Conservation (phyloP, 2,113 vertebrate species). For the Urocolius indicus region DNA sequence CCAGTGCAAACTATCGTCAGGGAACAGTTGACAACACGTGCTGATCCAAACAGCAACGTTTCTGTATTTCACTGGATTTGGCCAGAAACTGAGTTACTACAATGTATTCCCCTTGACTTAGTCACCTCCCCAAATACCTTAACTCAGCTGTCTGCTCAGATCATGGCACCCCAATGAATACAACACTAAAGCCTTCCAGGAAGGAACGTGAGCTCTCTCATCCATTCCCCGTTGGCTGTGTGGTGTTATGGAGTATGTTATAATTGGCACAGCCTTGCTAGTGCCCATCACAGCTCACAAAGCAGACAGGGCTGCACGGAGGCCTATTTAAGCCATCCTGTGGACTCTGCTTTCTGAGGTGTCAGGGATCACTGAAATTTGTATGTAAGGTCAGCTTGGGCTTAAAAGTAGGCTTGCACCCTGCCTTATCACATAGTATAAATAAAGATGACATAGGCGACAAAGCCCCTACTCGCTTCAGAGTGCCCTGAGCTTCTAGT, state of each 20-base stretch:
- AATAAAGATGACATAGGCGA: not conserved
- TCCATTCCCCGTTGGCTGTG: not conserved
- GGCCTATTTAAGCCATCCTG: too few relatives aligned
- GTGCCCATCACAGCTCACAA: not conserved
- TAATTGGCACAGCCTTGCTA: not conserved
- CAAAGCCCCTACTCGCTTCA: not conserved
- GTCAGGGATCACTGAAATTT: not conserved
- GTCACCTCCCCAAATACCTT: not conserved
- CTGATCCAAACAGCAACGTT: not conserved
- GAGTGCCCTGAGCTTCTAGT: not conserved
- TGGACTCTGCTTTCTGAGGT: not conserved
- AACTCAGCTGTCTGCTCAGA: not conserved
- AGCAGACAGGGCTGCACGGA: not conserved
- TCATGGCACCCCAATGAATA: not conserved
- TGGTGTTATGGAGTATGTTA: not conserved
- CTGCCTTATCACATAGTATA: not conserved
- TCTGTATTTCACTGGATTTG: not conserved
- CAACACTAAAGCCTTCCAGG: not conserved
- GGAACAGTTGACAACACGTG: rapidly evolving
- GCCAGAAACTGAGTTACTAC: not conserved
- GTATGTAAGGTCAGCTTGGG: not conserved
- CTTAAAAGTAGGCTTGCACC: not conserved
- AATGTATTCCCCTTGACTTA: not conserved
- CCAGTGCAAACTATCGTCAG: not conserved
- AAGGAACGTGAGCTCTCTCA: not conserved